Conservation (phyloP, 1,140 invertebrate species). For the Eriocheir sinensis region DNA sequence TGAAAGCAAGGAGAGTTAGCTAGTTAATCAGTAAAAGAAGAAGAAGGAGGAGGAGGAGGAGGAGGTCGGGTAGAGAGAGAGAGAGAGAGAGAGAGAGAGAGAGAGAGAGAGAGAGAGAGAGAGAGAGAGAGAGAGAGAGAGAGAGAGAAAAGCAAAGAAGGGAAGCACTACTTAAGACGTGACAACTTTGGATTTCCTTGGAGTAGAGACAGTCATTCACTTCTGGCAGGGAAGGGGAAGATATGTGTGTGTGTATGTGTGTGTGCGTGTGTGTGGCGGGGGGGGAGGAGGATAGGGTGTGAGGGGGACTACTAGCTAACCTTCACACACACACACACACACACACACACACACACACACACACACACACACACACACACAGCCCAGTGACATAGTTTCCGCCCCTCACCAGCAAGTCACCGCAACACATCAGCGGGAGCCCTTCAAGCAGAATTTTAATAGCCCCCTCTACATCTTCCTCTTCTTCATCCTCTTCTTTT, state of each 20-base stretch:
- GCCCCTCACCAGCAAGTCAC: background rate
- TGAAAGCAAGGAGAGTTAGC: background rate
- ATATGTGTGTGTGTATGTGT: constrained; percentile 30
- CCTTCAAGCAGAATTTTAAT: background rate
- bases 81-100: background rate
- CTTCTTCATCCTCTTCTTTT: background rate
- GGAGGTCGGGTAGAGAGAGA: background rate
- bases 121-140: background rate
- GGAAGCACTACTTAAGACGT: too few relatives aligned
- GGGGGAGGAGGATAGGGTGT: too few relatives aligned
- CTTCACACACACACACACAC: background rate
- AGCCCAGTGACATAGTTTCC: background rate
- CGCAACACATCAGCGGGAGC: too few relatives aligned
- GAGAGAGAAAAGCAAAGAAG: background rate
- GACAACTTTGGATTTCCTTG: too few relatives aligned
- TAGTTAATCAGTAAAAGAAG: background rate
- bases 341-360: constrained; percentile 1
- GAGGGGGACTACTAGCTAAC: background rate
- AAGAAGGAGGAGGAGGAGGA: background rate
- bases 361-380: constrained; percentile 10
- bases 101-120: too few relatives aligned
- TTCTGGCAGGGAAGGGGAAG: background rate
- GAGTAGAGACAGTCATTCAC: too few relatives aligned
- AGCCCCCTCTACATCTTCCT: background rate
- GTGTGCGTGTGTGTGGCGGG: constrained; percentile 44